A percentile compares a stretch with the other conserved stretches of the same genome.
phyloP scores from a whole-genome alignment of 2,797 vertebrate genomes.

The Catostomus latipinnis region DNA sequence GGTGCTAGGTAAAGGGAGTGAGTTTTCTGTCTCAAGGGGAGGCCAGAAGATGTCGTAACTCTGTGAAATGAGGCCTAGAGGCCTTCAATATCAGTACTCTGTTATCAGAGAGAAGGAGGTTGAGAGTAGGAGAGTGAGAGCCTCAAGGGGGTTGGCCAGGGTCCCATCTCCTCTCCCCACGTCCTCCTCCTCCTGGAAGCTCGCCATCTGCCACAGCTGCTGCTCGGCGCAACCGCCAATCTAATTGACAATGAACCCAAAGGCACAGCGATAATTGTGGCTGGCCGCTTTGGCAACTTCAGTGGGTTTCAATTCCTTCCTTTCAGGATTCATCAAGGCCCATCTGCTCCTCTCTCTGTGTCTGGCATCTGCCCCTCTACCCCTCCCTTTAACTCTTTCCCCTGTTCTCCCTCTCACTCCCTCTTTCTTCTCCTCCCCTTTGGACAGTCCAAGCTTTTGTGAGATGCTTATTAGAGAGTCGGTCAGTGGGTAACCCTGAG shows the following conservation, averaged over 20 bases:
- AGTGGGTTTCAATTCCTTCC: conserved; percentile 81
- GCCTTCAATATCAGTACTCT: conserved; percentile 36
- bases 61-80: conserved; percentile 31
- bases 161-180: conserved; percentile 43
- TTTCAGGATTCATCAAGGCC: conserved; percentile 83
- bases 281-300: conserved; percentile 77
- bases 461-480: conserved; percentile 74
- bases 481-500: conserved; percentile 70
- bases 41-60: not conserved
- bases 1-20: conserved; percentile 24
- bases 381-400: conserved; percentile 50
- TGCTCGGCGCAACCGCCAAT: conserved; percentile 78
- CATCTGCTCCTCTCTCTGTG: conserved; percentile 78
- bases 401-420: conserved; percentile 41
- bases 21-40: conserved; percentile 19
- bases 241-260: conserved; percentile 87
- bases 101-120: conserved; percentile 33
- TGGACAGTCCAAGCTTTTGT: conserved; percentile 74
- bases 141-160: conserved; percentile 50
- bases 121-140: conserved; percentile 13
- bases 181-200: conserved; percentile 77
- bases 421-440: conserved; percentile 48
- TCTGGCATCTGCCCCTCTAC: conserved; percentile 67
- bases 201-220: conserved; percentile 90
- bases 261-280: conserved; percentile 82